Evolutionary conservation across 1,140 invertebrate species (phyloP), one percentile per base, ranked within the genome.

Genomic region (Drosophila pachea): DNA sequence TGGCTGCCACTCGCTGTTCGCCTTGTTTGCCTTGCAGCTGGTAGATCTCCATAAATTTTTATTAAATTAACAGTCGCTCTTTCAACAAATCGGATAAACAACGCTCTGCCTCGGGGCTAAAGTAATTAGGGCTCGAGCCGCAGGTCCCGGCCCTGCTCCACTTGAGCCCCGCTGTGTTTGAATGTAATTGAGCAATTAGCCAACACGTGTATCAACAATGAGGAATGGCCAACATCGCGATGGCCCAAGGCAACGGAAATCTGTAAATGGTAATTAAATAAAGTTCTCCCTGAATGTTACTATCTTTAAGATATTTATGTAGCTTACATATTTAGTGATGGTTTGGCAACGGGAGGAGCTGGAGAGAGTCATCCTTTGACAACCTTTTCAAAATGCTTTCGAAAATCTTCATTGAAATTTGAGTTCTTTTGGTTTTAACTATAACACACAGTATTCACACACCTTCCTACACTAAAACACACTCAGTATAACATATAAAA

Each of bases 31-130:
- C 66, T 7, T 14, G 29, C 50, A 54, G 66, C 60, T 50, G 52
- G 8, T 48, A 54, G 40, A 53, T 47, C 35, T 33, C 40, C 59
- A 68, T 49, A 48, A 62, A 52, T 55, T 68, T 68, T 63, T 63
- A 63, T 63, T 63, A 36, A 68, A 62, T 54, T 55, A 56, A 50
- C 33, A 12, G 50, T 29, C 9, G 32, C n/a, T 54, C 35, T 11
- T 42, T 52, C 61, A 49, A 50, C 35, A 62, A 58, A 33, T 45
- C 48, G 42, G 36, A 50, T 42, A 61, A 61, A 49, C 49, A 53
- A 3, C 36, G 42, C 40, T 33, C 9, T 47, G 55, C 55, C 40
- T 22, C 31, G 8, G 40, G 40, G 12, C n/a, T 16, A 33, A 16
- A 16, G 14, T 45, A 47, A 47, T 47, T 35, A 58, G 33, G 14